Evolutionary conservation across 2,888 invertebrate genomes (phyloP).

Genomic region (Odontomyia ornata): DNA sequence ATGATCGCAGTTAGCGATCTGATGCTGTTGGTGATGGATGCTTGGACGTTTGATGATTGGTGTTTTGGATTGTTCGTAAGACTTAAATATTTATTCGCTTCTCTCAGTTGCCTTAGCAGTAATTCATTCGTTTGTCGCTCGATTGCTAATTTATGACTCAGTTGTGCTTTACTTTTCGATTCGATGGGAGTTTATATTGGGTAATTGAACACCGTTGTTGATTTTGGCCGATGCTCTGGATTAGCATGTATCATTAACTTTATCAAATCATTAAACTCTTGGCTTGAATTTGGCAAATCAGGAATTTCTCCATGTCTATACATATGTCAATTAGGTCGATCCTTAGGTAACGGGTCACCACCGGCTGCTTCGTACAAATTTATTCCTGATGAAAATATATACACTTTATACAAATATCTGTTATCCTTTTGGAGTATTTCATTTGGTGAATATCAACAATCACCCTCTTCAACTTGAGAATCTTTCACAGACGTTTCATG

Average conservation of each 20-base stretch:
- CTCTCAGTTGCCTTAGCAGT: slow-evolving; percentile 75
- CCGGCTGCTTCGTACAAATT: too few species aligned
- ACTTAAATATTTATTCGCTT: slow-evolving; percentile 66
- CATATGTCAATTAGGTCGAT: slow-evolving; percentile 87
- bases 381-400: too few species aligned
- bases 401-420: slow-evolving; percentile 75
- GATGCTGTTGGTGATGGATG: too few species aligned
- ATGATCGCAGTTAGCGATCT: too few species aligned
- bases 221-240: slow-evolving; percentile 78
- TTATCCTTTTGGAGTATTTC: slow-evolving; percentile 88
- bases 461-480: slow-evolving; percentile 89
- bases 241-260: slow-evolving; percentile 85
- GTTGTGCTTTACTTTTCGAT: slow-evolving; percentile 79
- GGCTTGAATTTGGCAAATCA: slow-evolving; percentile 71
- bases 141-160: slow-evolving; percentile 85
- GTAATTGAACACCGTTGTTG: slow-evolving; percentile 76
- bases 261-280: too few species aligned
- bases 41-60: slow-evolving; percentile 58
- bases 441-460: slow-evolving; percentile 87
- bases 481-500: slow-evolving; percentile 87
- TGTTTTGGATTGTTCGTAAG: too few species aligned
- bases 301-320: slow-evolving; percentile 80
- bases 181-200: slow-evolving; percentile 75
- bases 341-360: slow-evolving; percentile 85
- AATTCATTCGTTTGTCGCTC: slow-evolving; percentile 84